Conservation (phyloP, 2,888 invertebrate genomes). For the Thecophora atra region DNA sequence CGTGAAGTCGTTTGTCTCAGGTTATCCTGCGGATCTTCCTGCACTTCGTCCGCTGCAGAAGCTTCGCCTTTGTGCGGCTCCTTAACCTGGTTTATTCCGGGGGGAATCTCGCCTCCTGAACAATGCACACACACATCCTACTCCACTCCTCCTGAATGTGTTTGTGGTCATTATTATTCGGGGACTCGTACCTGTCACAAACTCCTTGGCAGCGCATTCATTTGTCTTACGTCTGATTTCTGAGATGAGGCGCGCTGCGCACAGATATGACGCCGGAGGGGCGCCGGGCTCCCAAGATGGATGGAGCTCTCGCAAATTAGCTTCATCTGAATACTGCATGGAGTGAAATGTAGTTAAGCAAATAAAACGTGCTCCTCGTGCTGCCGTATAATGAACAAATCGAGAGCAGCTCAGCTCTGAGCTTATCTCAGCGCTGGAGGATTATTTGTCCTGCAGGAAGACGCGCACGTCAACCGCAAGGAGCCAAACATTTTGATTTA, state of each 20-base stretch:
- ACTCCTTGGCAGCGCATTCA: slow-evolving; percentile 20
- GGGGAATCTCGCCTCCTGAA: background rate
- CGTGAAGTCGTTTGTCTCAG: slow-evolving; percentile 21
- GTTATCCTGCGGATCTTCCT: slow-evolving; percentile 10
- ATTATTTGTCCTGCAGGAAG: slow-evolving; percentile 12
- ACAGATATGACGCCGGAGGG: background rate
- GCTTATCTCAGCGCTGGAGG: slow-evolving; percentile 4
- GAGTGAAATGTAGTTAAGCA: background rate
- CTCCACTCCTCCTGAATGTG: background rate
- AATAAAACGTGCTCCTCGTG: background rate
- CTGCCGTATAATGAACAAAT: background rate
- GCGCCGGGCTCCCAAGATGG: background rate
- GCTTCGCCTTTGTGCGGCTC: slow-evolving; percentile 8
- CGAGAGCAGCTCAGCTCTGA: background rate
- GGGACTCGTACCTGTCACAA: slow-evolving; percentile 17
- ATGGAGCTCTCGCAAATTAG: slow-evolving; percentile 15
- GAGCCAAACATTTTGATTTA: background rate
- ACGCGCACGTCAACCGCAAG: background rate
- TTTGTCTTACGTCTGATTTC: slow-evolving; percentile 29
- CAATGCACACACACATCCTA: background rate
- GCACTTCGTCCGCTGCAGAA: background rate
- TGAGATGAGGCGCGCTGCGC: background rate
- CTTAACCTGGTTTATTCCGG: background rate
- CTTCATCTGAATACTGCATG: background rate
- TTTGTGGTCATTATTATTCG: slow-evolving; percentile 16